Conservation (phyloP, 1,140 invertebrate genomes). For the Leucophenga varia region DNA sequence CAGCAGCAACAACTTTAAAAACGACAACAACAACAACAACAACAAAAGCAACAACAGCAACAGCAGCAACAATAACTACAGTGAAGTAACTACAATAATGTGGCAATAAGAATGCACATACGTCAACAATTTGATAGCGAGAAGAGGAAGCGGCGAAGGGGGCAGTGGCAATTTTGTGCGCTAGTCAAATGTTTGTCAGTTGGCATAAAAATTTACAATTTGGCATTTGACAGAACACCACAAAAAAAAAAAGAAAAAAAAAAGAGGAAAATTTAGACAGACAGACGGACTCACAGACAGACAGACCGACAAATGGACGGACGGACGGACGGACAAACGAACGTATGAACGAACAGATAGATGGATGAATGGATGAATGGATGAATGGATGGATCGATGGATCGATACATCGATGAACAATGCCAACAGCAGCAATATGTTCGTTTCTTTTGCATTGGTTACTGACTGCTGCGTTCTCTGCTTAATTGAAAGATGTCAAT, state of each 20-base stretch:
- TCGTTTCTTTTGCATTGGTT: not conserved
- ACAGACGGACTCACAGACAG: not conserved
- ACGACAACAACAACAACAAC: too few species aligned
- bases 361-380: conserved; percentile 7
- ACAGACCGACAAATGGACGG: too few species aligned
- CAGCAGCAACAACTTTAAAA: conserved; percentile 29
- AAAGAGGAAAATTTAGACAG: too few species aligned
- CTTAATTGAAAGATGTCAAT: conserved; percentile 56
- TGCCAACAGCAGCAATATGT: conserved; percentile 2
- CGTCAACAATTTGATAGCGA: too few species aligned
- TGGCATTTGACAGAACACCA: conserved; percentile 45
- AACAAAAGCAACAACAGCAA: too few species aligned
- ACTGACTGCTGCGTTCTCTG: conserved; percentile 15
- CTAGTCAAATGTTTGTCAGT: conserved; percentile 35
- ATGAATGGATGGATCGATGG: conserved; percentile 12
- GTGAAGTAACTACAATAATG: too few species aligned
- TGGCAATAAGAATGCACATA: too few species aligned
- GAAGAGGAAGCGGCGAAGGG: too few species aligned
- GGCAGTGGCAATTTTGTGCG: conserved; percentile 16
- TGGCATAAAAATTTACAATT: conserved; percentile 33
- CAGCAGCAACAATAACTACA: not conserved
- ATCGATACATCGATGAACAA: conserved; percentile 7
- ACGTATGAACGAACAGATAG: conserved; percentile 7
- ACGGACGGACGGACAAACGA: not conserved
- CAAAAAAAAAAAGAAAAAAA: too few species aligned